phyloP scores from a whole-genome alignment of 2,113 vertebrate species.

The Bubalus kerabau region DNA sequence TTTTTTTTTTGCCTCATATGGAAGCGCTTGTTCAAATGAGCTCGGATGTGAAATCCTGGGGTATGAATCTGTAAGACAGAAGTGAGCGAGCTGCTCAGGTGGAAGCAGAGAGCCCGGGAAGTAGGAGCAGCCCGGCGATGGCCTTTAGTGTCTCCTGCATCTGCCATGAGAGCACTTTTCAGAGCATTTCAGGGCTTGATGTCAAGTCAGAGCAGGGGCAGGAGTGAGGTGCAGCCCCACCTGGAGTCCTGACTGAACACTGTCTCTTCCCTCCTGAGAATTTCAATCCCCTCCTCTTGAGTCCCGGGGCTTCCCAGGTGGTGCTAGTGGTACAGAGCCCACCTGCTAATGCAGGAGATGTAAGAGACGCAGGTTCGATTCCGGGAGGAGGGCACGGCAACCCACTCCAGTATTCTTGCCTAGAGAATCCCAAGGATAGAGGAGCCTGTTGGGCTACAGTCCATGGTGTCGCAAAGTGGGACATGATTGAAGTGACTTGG shows the following conservation, averaged over 20 bases:
- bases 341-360: neutral
- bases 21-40: neutral
- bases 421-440: neutral
- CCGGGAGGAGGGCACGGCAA: neutral
- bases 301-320: neutral
- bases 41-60: neutral
- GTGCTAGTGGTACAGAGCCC: neutral
- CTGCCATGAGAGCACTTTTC: neutral
- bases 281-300: neutral
- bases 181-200: neutral
- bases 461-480: neutral
- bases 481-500: neutral
- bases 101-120: neutral
- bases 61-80: neutral
- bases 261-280: neutral
- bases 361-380: neutral
- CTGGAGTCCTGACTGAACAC: neutral
- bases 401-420: neutral
- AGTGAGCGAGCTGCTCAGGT: fast-evolving
- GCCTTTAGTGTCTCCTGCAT: neutral
- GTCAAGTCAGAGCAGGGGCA: neutral
- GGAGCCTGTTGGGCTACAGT: neutral
- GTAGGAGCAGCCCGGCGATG: neutral
- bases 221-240: neutral
- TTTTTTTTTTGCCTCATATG: neutral